Evolutionary conservation across 2,797 vertebrate species (phyloP).

Genomic region (Ibycter americanus): DNA sequence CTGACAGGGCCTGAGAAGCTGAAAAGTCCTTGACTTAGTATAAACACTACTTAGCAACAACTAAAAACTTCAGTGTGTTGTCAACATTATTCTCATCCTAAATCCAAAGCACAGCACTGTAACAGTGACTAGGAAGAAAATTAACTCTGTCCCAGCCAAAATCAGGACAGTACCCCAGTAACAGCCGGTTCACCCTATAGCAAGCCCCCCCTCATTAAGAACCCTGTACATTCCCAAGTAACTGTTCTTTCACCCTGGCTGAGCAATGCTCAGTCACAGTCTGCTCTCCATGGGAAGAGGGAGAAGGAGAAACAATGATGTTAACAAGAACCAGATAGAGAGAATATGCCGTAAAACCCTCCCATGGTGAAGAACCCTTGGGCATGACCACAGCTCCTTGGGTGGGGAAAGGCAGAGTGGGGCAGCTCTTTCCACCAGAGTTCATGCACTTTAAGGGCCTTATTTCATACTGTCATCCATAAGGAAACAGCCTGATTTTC

Average conservation of each 20-base stretch:
- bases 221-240: background rate
- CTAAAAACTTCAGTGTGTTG: no score
- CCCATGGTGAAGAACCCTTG: background rate
- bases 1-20: no score
- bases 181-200: background rate
- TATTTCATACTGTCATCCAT: fast-evolving
- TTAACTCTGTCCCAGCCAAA: no score
- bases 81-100: no score
- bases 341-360: background rate
- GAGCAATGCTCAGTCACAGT: background rate
- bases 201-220: background rate
- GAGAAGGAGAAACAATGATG: background rate
- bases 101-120: no score
- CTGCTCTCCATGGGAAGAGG: background rate
- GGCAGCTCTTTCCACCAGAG: background rate
- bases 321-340: background rate
- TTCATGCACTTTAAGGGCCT: background rate
- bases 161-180: background rate
- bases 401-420: background rate
- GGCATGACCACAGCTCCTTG: background rate
- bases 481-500: background rate
- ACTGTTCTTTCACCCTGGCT: background rate
- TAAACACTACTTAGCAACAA: no score
- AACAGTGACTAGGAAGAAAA: no score
- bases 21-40: no score